phyloP scores from a whole-genome alignment of 2,888 invertebrate genomes.

The Abscondita cerata region DNA sequence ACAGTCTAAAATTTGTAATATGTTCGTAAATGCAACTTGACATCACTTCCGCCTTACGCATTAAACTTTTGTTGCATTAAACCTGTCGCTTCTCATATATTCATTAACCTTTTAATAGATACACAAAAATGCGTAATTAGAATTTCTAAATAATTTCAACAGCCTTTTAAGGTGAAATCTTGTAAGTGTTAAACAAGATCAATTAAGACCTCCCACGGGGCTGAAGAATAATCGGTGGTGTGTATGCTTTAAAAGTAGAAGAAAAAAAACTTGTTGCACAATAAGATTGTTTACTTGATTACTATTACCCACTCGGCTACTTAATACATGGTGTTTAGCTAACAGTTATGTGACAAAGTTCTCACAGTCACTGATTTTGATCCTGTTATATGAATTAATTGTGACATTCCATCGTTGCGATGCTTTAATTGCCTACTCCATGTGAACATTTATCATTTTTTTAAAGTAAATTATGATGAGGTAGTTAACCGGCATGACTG shows the following conservation, averaged over 20 bases:
- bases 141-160: constrained; percentile 2
- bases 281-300: constrained; percentile 34
- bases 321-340: constrained; percentile 46
- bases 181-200: constrained; percentile 58
- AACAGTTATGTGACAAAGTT: constrained; percentile 48
- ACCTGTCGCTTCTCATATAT: neutral
- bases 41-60: constrained; percentile 12
- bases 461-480: constrained; percentile 13
- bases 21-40: neutral
- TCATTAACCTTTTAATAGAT: neutral
- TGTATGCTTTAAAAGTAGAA: constrained; percentile 25
- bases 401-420: constrained; percentile 30
- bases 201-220: constrained; percentile 55
- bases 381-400: constrained; percentile 31
- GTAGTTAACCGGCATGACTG: constrained; percentile 1
- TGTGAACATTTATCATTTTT: constrained; percentile 26
- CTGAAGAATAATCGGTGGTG: constrained; percentile 41
- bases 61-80: neutral
- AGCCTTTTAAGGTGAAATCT: constrained; percentile 36
- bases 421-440: constrained; percentile 27
- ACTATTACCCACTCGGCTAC: constrained; percentile 42
- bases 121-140: constrained; percentile 24
- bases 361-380: constrained; percentile 40
- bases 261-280: constrained; percentile 19
- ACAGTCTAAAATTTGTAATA: neutral